Base-by-base conservation (phyloP, 1,140 invertebrate species). In the Microplitis mediator region DNA sequence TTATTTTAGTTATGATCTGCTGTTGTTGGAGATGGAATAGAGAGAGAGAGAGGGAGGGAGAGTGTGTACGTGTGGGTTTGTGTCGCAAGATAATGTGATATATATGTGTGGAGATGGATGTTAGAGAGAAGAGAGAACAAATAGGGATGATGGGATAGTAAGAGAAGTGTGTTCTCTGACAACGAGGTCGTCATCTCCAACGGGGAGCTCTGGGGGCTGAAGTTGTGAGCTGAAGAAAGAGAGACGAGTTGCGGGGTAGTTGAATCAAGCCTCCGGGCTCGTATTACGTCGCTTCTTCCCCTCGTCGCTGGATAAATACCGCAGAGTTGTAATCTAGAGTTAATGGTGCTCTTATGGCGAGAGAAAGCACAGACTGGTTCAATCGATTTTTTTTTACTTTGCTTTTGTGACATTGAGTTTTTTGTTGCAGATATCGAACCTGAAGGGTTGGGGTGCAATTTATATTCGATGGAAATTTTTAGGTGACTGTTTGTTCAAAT, bases 261-360 rank as follows among this genome's bases (percentile, higher is more conserved):
- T 45, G 39, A 45, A 45, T 45, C 39, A 11, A 45, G 39, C 70
- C 45, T 31, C 52, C 1, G 51, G 70, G 70, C 54, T 74, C 68
- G 81, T 81, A 81, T 82, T 81, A 82, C 80, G 74, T 80, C 78
- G 77, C 80, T 74, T 74, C 39, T 45, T 45, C 39, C 77, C 75
- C 78, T 74, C 76, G 73, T 71, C 76, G 31, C 63, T 82, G 74
- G 75, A 77, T 81, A 82, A 82, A 82, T 79, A 82, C 77, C 79
- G 73, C 75, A 78, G 73, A 75, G 77, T 74, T 81, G 80, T 82
- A 82, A 82, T 82, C 81, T 80, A 81, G 79, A 81, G 80, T 82
- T 82, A 82, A 81, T 82, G 81, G 80, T 80, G 74, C 79, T 81
- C 71, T 71, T 74, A 52, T 66, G 58, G 9, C 14, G 6, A 65